Conservation (phyloP, 2,888 invertebrate species). For the Drosophila mimetica region DNA sequence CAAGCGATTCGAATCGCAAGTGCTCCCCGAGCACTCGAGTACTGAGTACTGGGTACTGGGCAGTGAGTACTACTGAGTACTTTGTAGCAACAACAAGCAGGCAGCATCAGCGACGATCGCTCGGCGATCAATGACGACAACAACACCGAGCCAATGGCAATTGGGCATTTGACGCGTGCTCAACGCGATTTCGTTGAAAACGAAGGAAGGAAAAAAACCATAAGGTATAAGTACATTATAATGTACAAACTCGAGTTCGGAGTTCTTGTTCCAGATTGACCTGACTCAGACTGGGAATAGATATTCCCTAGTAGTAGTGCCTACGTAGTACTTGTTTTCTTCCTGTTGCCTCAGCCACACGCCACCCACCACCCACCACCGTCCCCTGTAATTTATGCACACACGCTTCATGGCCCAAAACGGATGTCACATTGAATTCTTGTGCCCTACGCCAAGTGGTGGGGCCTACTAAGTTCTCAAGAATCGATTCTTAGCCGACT, state of each 20-base stretch:
- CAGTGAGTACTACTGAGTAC: too few species aligned
- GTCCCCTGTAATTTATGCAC: slow-evolving; percentile 62
- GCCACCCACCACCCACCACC: background rate
- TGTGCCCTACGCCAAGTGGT: background rate
- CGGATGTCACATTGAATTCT: slow-evolving; percentile 62
- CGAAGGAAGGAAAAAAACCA: too few species aligned
- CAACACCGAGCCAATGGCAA: background rate
- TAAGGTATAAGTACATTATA: too few species aligned
- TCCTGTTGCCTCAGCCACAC: slow-evolving; percentile 27
- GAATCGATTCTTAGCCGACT: background rate
- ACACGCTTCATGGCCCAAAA: slow-evolving; percentile 59
- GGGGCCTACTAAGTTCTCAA: background rate
- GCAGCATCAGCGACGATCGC: background rate
- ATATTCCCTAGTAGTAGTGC: background rate
- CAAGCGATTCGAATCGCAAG: background rate
- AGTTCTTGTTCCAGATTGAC: too few species aligned
- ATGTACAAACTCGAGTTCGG: too few species aligned
- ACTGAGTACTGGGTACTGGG: too few species aligned
- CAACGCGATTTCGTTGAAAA: background rate
- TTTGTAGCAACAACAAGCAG: background rate
- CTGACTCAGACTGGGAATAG: slow-evolving; percentile 2
- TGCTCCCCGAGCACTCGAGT: too few species aligned
- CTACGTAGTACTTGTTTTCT: slow-evolving; percentile 24
- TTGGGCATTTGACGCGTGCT: background rate
- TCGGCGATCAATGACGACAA: too few species aligned